Base-by-base conservation (phyloP, 2,113 vertebrate genomes). In the Hepsetus odoe region DNA sequence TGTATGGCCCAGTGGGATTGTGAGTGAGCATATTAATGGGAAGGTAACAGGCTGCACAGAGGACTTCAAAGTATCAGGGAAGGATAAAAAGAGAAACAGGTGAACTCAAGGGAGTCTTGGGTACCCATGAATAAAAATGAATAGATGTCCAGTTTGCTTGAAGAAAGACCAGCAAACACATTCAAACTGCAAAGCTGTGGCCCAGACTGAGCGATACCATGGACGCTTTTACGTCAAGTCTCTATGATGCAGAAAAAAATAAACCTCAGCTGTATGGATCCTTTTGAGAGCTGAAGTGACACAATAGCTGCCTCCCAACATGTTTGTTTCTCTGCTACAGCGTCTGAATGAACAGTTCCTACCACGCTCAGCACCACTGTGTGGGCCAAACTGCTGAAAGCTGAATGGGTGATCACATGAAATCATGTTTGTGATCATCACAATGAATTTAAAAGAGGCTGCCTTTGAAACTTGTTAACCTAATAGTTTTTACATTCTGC, bases 21-120 rank as follows among this genome's bases (percentile, higher is more conserved):
- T 32, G 44, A 44, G n/a, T 22, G 22, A 67, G 46, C 18, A 35
- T 56, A 55, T 46, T 61, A 70, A 61, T 12, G 66, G 53, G 35
- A 20, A 65, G 12, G 61, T 33, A 38, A 20, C 33, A 38, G 33
- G 20, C 61, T n/a, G 16, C 65, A 46, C n/a, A 74, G 20, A 49
- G 59, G 59, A 40, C 74, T 76, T 76, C 74, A 76, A 55, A 76
- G 62, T 76, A 28, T 55, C 32, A 24, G 46, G 65, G 62, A 26
- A 56, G 46, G 74, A 76, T 76, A 55, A 76, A 76, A 28, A 24
- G 62, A 66, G 44, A 76, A 66, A 24, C 26, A 76, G 62, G 62
- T 55, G 62, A 66, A 66, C 38, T 66, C 61, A 24, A n/a, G 64
- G 46, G 61, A 64, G 59, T 66, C 24, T 65, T 14, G 7, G 73